phyloP scores from a whole-genome alignment of 2,797 vertebrate genomes.

The Buceros bicornis region DNA sequence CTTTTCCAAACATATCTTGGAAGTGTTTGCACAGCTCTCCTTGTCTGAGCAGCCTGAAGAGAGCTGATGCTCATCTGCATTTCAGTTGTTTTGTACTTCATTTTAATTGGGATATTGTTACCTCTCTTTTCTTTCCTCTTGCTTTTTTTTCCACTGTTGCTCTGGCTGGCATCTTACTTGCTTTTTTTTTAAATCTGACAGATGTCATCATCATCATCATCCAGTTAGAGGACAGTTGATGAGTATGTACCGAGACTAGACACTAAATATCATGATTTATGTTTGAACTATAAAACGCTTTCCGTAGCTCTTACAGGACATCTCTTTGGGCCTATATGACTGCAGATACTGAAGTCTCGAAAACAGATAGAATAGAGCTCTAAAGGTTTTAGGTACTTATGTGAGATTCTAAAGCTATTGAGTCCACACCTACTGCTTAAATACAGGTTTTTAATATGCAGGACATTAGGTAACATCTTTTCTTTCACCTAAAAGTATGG shows the following conservation, averaged over 20 bases:
- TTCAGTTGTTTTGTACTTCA: constrained; percentile 11
- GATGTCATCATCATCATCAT: background rate
- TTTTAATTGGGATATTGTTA: constrained; percentile 40
- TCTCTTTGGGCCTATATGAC: background rate
- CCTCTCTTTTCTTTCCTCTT: background rate
- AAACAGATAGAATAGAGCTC: background rate
- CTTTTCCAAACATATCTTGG: background rate
- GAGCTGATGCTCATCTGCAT: background rate
- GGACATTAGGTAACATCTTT: background rate
- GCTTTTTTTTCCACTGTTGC: background rate
- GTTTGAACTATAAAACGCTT: background rate
- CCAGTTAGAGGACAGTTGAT: background rate
- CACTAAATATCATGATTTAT: background rate
- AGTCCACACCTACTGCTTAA: background rate
- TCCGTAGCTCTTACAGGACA: background rate
- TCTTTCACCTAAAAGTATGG: background rate
- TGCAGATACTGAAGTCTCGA: background rate
- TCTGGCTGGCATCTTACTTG: constrained; percentile 3
- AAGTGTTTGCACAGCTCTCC: background rate
- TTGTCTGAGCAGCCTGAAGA: background rate
- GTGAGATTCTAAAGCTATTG: background rate
- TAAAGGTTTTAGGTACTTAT: background rate
- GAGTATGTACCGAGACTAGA: background rate
- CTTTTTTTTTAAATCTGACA: background rate
- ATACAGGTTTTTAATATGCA: background rate